A percentile compares a stretch with the other conserved stretches of the same genome.
phyloP scores from a whole-genome alignment of 1,140 invertebrate species.

The Onthophagus taurus region DNA sequence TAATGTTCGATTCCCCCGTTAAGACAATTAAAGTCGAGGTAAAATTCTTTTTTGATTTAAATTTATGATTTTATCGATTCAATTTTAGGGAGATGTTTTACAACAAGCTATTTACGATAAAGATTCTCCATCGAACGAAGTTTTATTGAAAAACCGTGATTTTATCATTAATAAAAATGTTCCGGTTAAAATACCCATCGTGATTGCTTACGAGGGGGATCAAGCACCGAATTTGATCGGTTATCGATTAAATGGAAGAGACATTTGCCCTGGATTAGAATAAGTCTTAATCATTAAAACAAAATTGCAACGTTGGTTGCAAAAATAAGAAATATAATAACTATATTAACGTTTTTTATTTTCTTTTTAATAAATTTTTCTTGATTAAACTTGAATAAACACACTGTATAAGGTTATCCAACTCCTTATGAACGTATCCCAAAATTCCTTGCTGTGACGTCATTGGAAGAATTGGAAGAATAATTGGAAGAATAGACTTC shows the following conservation, averaged over 20 bases:
- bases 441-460: too few relatives aligned
- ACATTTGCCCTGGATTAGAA: slow-evolving; percentile 19
- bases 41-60: not conserved
- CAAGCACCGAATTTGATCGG: slow-evolving; percentile 12
- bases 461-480: too few relatives aligned
- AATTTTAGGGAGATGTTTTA: not conserved
- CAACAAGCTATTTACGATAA: not conserved
- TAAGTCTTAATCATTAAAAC: too few relatives aligned
- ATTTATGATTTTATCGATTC: too few relatives aligned
- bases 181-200: slow-evolving; percentile 14
- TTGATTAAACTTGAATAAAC: too few relatives aligned
- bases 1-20: slow-evolving; percentile 6
- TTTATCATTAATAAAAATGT: slow-evolving; percentile 14
- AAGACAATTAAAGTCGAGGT: not conserved
- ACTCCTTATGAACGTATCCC: too few relatives aligned
- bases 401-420: too few relatives aligned
- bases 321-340: too few relatives aligned
- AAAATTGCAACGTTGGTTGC: too few relatives aligned
- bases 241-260: slow-evolving; percentile 19
- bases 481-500: too few relatives aligned
- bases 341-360: too few relatives aligned
- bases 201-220: slow-evolving; percentile 15
- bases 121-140: slow-evolving; percentile 6
- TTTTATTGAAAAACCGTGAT: slow-evolving; percentile 18
- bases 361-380: too few relatives aligned